These are phyloP conservation scores for Leptura quadrifasciata DNA, from an alignment of 2,888 invertebrate species.

Conservation along the genomic window DNA sequence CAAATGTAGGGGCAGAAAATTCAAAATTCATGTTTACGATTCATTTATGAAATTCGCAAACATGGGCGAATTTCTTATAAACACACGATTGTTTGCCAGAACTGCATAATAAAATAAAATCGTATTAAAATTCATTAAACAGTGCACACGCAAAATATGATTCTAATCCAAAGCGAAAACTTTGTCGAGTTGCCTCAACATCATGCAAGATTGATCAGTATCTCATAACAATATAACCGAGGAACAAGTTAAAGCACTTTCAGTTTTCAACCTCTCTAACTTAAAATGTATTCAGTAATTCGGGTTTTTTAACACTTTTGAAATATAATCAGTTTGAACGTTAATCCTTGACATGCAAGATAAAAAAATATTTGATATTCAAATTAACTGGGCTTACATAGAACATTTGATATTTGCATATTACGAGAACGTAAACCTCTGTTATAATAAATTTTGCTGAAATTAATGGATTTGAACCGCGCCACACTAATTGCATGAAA, in stretches of 20 bases:
- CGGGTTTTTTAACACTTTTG: background rate
- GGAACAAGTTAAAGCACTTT: conserved; percentile 11
- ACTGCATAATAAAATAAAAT: too few relatives aligned
- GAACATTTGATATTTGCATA: conserved; percentile 39
- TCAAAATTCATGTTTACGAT: too few relatives aligned
- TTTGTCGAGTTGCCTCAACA: background rate
- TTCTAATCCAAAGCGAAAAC: too few relatives aligned
- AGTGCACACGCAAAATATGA: too few relatives aligned
- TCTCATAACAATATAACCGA: background rate
- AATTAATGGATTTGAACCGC: conserved; percentile 47
- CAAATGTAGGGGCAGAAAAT: too few relatives aligned
- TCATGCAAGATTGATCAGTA: background rate
- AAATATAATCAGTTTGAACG: conserved; percentile 13
- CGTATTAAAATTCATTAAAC: too few relatives aligned
- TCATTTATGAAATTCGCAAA: too few relatives aligned
- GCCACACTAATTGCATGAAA: conserved; percentile 46
- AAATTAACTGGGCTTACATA: conserved; percentile 36
- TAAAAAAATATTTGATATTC: conserved; percentile 42
- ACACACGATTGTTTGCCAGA: too few relatives aligned
- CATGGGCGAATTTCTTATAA: too few relatives aligned
- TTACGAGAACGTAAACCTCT: conserved; percentile 40
- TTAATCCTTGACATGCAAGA: conserved; percentile 35
- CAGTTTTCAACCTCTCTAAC: background rate
- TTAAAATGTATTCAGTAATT: background rate
- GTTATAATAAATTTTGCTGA: conserved; percentile 42